Evolutionary conservation across 1,140 invertebrate species (phyloP), one percentile per base, ranked within the genome.

Genomic region (Apocrypta bakeri): DNA sequence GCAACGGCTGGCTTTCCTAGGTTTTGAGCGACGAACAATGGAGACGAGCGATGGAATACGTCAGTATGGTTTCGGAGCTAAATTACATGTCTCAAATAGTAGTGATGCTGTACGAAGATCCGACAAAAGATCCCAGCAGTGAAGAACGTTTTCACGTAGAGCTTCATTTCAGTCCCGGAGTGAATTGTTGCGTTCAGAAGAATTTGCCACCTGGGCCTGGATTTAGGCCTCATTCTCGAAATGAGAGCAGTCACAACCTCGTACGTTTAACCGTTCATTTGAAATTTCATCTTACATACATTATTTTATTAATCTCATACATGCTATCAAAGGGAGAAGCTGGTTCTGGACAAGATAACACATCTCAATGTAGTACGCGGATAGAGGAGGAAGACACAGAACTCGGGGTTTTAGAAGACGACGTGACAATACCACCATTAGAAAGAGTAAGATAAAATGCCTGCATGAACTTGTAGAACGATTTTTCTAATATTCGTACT

Each of bases 61-160:
- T 99, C 1, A 97, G 96, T 71, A 97, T 98, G 93, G 98, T 99
- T 1, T 97, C 98, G 0, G 99, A 99, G 91, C 94, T 99, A 1
- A 99, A 99, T 92, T 99, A 99, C 90, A 98, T 99, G 97, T 99
- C 98, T 0, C 99, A 99, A 92, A 97, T 99, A 74, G 98, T 99
- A 0, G 97, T 99, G 6, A 99, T 99, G 98, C 92, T 99, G n/a
- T 99, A 99, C 90, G 98, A 99, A 93, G 98, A 99, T 93, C 98
- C 98, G 7, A 99, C 97, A 0, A 99, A 99, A 91, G 97, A 98
- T 92, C 96, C 96, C 0, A 94, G 93, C 61, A 97, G 96, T 17
- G 97, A 98, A 88, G 96, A 97, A 91, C 94, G 97, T 84, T 99
- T 99, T 90, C 98, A 99, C 89, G 97, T 99, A 61, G 98, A 99